Evolutionary conservation across 35 echinoderm and acorn worm genomes (phyloP).

Genomic region (Ophioderma brevispina): DNA sequence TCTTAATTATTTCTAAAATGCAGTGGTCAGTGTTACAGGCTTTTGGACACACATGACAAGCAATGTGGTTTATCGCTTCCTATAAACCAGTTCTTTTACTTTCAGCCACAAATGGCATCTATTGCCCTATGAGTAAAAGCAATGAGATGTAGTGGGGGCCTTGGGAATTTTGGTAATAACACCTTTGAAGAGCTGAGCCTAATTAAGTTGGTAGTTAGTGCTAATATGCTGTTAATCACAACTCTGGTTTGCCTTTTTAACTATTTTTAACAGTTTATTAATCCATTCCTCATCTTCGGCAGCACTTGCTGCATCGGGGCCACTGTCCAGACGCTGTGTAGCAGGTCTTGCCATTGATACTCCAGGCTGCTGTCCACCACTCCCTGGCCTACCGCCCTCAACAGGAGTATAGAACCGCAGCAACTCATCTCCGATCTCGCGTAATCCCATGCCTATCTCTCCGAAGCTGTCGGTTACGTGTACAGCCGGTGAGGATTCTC

Average conservation of each 20-base stretch:
- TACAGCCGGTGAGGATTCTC: not conserved
- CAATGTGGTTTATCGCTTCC: not conserved
- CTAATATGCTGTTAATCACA: no score
- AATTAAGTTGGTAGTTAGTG: no score
- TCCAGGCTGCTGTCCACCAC: constrained; percentile 8
- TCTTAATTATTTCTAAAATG: no score
- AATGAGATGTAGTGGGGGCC: not conserved
- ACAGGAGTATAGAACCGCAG: constrained; percentile 62
- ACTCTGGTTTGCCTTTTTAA: no score
- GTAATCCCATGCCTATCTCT: constrained; percentile 65
- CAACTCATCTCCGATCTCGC: constrained; percentile 94
- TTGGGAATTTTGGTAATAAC: no score
- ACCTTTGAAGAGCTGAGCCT: no score
- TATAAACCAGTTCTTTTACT: not conserved
- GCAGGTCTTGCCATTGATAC: constrained; percentile 1
- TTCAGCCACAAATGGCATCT: not conserved
- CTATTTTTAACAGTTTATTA: no score
- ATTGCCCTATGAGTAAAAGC: not conserved
- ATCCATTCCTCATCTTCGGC: constrained; percentile 65
- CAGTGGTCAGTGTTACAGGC: not conserved
- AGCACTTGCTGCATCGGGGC: constrained; percentile 18
- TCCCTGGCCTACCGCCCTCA: no score
- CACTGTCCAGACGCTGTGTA: constrained; percentile 38
- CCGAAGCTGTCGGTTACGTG: constrained; percentile 5
- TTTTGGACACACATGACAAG: not conserved